Base-by-base conservation (phyloP, 2,888 invertebrate genomes). In the Microplitis manilae region DNA sequence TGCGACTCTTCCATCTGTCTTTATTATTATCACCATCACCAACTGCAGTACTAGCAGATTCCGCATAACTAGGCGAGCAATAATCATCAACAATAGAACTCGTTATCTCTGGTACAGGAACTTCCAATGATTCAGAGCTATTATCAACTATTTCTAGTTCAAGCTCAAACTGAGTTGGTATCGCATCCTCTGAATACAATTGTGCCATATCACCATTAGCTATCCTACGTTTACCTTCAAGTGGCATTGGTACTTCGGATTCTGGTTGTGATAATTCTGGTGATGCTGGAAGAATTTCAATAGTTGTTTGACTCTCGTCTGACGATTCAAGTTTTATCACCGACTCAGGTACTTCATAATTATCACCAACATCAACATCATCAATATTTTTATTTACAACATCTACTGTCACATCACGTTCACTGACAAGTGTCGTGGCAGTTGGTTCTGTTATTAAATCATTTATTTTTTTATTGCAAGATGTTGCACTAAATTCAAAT, bases 241-340 rank as follows among this genome's bases (percentile, higher is more conserved):
- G 62, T 17, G 79, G 79, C 9, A 40, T 73, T 15, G 71, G 61
- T n/a, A 78, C 77, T 7, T 77, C 30, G 0, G 77, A 73, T 7
- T 84, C 86, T 15, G 76, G 73, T 17, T 81, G 84, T 39, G 80
- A 80, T 5, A 77, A 76, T 40, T 85, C 75, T 5, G 88, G 87
- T 2, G 89, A 87, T 4, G 85, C 89, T n/a, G 88, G 86, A 30
- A 89, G 68, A 20, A 89, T 85, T 77, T 89, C 89, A 15, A 88
- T 88, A 0, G 89, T 89, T 5, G 87, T 87, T 79, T 88, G 87
- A 80, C 88, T 90, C 64, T 89, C 89, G 59, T 90, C 89, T 9
- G 88, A 89, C 0, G 89, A 87, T 40, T 90, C 89, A 4, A 89
- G 80, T 76, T 88, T 87, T 62, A 89, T 89, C 13, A 87, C 84